phyloP scores from a whole-genome alignment of 1,140 invertebrate genomes.

The Triops cancriformis region DNA sequence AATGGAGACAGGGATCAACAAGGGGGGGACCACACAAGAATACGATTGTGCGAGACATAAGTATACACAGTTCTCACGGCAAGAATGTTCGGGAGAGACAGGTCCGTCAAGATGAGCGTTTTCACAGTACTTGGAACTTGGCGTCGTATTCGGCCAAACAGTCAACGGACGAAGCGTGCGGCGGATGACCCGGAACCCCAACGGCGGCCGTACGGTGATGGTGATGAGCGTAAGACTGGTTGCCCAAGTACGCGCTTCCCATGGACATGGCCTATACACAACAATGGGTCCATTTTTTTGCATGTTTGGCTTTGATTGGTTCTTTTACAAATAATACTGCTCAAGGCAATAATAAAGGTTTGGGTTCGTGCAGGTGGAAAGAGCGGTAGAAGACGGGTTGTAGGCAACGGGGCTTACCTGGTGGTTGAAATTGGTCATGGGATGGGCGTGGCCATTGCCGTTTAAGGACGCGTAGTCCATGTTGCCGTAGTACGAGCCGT shows the following conservation, averaged over 20 bases:
- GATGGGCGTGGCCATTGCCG: slow-evolving; percentile 29
- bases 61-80: not conserved
- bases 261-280: slow-evolving; percentile 17
- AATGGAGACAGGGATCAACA: not conserved
- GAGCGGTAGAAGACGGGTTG: not conserved
- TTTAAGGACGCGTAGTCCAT: slow-evolving; percentile 32
- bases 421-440: slow-evolving; percentile 18
- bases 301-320: not conserved
- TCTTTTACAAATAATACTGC: not conserved
- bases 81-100: not conserved
- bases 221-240: slow-evolving; percentile 16
- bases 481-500: slow-evolving; percentile 33
- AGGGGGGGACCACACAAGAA: not conserved
- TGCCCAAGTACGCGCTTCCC: slow-evolving; percentile 16
- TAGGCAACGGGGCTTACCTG: not conserved
- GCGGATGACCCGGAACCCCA: not conserved
- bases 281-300: not conserved
- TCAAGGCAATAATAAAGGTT: not conserved
- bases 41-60: not conserved
- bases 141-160: slow-evolving; percentile 26
- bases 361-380: no score
- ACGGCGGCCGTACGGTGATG: not conserved
- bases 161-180: slow-evolving; percentile 15
- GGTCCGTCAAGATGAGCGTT: not conserved
- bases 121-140: slow-evolving; percentile 28